Percentiles rank a stretch among this genome's conserved stretches.
Conservation (phyloP, 2,888 invertebrate species). For the Labia minor region DNA sequence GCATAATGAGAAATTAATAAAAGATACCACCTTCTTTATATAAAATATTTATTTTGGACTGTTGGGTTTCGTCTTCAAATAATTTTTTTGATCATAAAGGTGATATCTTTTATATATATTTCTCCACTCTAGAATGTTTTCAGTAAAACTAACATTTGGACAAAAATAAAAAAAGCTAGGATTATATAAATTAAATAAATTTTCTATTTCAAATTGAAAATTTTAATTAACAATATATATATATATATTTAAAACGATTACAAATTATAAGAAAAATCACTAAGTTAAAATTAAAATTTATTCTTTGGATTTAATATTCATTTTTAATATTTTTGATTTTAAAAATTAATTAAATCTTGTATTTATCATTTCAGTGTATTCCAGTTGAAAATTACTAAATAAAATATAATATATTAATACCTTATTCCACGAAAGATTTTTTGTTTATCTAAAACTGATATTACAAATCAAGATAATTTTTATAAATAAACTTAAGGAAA, state of each 20-base stretch:
- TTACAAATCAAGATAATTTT: background rate
- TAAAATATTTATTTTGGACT: too few relatives aligned
- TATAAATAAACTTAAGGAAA: background rate
- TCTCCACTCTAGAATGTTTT: too few relatives aligned
- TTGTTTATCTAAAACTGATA: background rate
- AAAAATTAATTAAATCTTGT: background rate
- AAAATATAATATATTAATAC: background rate
- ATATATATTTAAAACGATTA: background rate
- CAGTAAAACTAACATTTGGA: too few relatives aligned
- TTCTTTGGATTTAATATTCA: background rate
- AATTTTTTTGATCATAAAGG: too few relatives aligned
- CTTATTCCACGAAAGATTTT: background rate
- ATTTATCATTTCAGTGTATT: background rate
- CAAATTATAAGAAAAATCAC: background rate
- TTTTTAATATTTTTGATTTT: background rate
- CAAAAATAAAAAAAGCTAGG: too few relatives aligned
- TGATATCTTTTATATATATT: too few relatives aligned
- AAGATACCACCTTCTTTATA: too few relatives aligned
- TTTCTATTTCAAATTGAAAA: conserved; percentile 5
- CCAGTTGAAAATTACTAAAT: background rate
- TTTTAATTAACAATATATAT: background rate
- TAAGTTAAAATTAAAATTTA: background rate
- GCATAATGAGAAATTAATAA: too few relatives aligned
- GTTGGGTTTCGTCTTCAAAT: too few relatives aligned
- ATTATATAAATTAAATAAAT: background rate